These are phyloP conservation scores for Rousettus leschenaultii DNA, from an alignment of 2,113 vertebrate genomes.

Conservation along the genomic window DNA sequence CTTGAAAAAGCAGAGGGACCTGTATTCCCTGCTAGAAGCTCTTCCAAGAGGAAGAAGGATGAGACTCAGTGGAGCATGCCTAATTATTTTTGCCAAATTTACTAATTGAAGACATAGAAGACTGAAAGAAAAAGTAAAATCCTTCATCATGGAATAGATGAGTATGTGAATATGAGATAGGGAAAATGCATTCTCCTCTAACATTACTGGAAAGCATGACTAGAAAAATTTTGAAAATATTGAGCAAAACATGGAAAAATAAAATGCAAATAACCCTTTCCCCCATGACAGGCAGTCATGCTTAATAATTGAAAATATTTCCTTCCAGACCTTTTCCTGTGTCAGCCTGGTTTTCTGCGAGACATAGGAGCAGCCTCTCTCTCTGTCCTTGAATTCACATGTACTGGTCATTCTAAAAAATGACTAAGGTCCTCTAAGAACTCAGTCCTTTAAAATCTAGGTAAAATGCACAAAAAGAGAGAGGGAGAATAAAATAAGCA, in stretches of 20 bases:
- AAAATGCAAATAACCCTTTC: background rate
- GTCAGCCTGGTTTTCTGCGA: background rate
- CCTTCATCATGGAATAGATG: background rate
- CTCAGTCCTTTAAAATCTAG: constrained; percentile 21
- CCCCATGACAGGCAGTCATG: background rate
- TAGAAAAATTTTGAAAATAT: background rate
- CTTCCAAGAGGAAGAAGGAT: background rate
- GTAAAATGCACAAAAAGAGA: constrained; percentile 6
- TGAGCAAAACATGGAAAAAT: background rate
- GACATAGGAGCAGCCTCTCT: background rate
- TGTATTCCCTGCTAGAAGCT: background rate
- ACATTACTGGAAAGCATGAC: background rate
- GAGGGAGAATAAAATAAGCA: background rate
- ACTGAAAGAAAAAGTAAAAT: background rate
- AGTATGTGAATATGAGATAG: background rate
- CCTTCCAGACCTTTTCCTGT: background rate
- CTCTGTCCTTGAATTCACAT: background rate
- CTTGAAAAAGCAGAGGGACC: background rate
- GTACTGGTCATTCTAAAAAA: background rate
- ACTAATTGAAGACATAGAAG: background rate
- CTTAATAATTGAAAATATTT: background rate
- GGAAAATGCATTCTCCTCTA: background rate
- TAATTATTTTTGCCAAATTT: background rate
- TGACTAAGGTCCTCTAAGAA: background rate
- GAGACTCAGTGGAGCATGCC: background rate